Conservation (phyloP, 1,140 invertebrate genomes). For the Drosophila mojavensis region DNA sequence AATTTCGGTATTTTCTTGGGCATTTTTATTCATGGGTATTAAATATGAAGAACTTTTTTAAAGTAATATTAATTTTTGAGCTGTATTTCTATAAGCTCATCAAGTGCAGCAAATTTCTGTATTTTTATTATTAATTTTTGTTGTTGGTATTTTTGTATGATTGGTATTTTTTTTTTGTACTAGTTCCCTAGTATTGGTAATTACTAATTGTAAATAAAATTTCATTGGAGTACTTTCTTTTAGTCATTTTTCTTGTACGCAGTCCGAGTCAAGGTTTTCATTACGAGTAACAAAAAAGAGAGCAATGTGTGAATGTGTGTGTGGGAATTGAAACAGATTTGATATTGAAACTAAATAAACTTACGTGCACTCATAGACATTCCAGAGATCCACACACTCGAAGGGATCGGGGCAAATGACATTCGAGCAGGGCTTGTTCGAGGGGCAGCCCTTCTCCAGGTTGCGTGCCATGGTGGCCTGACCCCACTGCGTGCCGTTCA, state of each 20-base stretch:
- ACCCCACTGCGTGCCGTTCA: conserved; percentile 97
- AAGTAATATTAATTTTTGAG: too few species aligned
- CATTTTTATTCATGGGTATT: too few species aligned
- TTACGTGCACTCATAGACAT: conserved; percentile 98
- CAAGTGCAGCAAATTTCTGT: too few species aligned
- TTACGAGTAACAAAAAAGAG: conserved; percentile 69
- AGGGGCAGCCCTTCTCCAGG: conserved; percentile 94
- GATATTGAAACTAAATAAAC: conserved; percentile 78
- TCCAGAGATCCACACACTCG: conserved; percentile 98
- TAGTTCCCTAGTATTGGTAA: too few species aligned
- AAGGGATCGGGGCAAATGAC: conserved; percentile 96
- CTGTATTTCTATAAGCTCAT: too few species aligned
- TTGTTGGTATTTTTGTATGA: too few species aligned
- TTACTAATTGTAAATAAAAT: too few species aligned
- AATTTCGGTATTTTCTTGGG: too few species aligned
- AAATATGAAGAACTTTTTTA: too few species aligned
- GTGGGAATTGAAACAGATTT: background rate
- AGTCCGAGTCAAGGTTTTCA: conserved; percentile 54
- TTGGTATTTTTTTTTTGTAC: too few species aligned
- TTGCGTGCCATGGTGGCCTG: conserved; percentile 96
- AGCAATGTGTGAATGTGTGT: conserved; percentile 43
- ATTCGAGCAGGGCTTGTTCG: conserved; percentile 96
- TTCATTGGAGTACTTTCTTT: background rate
- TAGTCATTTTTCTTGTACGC: conserved; percentile 32
- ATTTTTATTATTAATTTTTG: too few species aligned